Evolutionary conservation across 2,113 vertebrate species (phyloP).

Genomic region (Climacteris rufus): DNA sequence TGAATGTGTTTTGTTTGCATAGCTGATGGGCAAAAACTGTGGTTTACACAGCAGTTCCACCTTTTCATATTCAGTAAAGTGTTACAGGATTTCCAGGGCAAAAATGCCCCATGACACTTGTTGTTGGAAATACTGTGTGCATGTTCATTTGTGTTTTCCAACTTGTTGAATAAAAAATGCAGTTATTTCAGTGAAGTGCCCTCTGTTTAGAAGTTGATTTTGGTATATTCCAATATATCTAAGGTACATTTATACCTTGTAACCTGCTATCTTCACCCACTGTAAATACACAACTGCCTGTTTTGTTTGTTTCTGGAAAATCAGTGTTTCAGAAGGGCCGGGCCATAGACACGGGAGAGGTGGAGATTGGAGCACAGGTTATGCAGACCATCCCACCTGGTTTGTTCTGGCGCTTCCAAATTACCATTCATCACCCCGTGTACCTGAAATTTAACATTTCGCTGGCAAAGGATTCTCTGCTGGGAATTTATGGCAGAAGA

Average conservation of each 20-base stretch:
- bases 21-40: not conserved
- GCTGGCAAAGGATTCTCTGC: slow-evolving; percentile 89
- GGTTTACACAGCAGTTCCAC: not conserved
- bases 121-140: not conserved
- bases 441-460: slow-evolving; percentile 98
- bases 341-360: slow-evolving; percentile 92
- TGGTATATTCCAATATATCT: not conserved
- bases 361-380: slow-evolving; percentile 89
- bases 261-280: not conserved
- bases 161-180: not conserved
- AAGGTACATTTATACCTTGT: not conserved
- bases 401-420: slow-evolving; percentile 96
- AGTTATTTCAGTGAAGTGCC: not conserved
- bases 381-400: slow-evolving; percentile 93
- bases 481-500: slow-evolving; percentile 96
- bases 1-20: not conserved
- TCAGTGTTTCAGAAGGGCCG: slow-evolving; percentile 84
- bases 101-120: not conserved
- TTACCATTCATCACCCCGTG: slow-evolving; percentile 92
- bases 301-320: slow-evolving; percentile 64
- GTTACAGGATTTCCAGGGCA: not conserved
- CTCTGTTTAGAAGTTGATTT: not conserved
- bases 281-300: not conserved
- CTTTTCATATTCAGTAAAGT: not conserved
- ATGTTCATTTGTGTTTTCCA: not conserved